Evolutionary conservation across 2,888 invertebrate genomes (phyloP).

Genomic region (Timandra comae): DNA sequence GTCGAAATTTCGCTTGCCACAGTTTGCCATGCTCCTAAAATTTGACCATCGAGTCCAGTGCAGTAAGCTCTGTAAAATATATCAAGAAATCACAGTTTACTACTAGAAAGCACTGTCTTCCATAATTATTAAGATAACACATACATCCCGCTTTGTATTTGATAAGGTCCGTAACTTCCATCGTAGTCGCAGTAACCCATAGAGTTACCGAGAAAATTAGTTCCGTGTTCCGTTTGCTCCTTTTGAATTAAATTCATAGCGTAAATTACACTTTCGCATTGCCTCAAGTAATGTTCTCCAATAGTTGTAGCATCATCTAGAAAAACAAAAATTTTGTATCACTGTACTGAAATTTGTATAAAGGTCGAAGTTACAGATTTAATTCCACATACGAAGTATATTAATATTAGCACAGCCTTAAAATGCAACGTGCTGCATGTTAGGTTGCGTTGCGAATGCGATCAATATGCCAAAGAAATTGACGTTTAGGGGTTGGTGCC

Average conservation of each 20-base stretch:
- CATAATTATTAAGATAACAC: slow-evolving; percentile 25
- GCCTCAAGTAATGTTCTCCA: slow-evolving; percentile 78
- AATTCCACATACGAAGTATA: too few relatives aligned
- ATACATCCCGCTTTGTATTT: slow-evolving; percentile 74
- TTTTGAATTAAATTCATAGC: slow-evolving; percentile 68
- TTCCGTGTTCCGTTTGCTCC: slow-evolving; percentile 78
- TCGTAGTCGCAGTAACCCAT: slow-evolving; percentile 79
- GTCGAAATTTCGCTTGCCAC: slow-evolving; percentile 43
- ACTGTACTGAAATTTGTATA: too few relatives aligned
- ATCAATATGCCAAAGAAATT: slow-evolving; percentile 27
- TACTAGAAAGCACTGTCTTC: neutral
- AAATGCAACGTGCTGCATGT: too few relatives aligned
- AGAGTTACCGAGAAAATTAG: slow-evolving; percentile 68
- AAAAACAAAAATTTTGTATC: slow-evolving; percentile 10
- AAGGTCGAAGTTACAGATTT: too few relatives aligned
- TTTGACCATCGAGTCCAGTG: slow-evolving; percentile 76
- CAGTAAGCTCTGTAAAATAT: slow-evolving; percentile 74
- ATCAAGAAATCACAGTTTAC: neutral
- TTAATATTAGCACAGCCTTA: too few relatives aligned
- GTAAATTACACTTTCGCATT: slow-evolving; percentile 80
- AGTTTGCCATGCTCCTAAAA: slow-evolving; percentile 73
- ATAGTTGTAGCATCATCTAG: slow-evolving; percentile 57
- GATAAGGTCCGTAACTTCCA: slow-evolving; percentile 78
- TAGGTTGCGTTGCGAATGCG: slow-evolving; percentile 10
- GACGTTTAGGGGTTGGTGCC: slow-evolving; percentile 31